Conservation (phyloP, 2,888 invertebrate species). For the Diplolepis rosae region DNA sequence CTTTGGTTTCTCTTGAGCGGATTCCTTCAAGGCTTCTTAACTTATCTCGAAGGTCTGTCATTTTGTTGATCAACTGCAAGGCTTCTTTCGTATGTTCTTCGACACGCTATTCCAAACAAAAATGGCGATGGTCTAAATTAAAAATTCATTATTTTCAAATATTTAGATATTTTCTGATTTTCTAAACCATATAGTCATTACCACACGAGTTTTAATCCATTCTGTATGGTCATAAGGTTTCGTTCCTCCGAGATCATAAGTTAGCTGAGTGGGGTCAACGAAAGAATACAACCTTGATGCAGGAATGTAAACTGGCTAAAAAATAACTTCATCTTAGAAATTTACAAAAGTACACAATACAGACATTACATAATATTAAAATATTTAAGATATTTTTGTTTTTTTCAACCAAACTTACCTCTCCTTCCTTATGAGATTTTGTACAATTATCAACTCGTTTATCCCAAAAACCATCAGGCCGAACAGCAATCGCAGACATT, state of each 20-base stretch:
- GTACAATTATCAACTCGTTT: conserved; percentile 84
- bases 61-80: conserved; percentile 76
- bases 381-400: not conserved
- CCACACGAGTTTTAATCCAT: conserved; percentile 86
- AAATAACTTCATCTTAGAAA: conserved; percentile 32
- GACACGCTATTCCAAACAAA: conserved; percentile 68
- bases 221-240: conserved; percentile 82
- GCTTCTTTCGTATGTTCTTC: conserved; percentile 81
- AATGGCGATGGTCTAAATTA: not conserved
- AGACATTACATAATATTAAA: too few species aligned
- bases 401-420: conserved; percentile 73
- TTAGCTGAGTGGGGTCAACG: conserved; percentile 82
- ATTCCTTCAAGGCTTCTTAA: conserved; percentile 76
- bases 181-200: conserved; percentile 62
- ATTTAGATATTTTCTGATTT: not conserved
- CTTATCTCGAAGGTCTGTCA: conserved; percentile 79
- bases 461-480: conserved; percentile 85
- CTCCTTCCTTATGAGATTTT: conserved; percentile 77
- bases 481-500: conserved; percentile 79
- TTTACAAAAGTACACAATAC: not conserved
- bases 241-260: conserved; percentile 83
- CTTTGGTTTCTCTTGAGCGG: conserved; percentile 76
- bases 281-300: conserved; percentile 81
- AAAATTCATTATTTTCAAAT: not conserved
- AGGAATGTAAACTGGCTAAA: conserved; percentile 83